Evolutionary conservation across 92 coral and sea anemone species (phyloP).

Genomic region (Paramuricea clavata): DNA sequence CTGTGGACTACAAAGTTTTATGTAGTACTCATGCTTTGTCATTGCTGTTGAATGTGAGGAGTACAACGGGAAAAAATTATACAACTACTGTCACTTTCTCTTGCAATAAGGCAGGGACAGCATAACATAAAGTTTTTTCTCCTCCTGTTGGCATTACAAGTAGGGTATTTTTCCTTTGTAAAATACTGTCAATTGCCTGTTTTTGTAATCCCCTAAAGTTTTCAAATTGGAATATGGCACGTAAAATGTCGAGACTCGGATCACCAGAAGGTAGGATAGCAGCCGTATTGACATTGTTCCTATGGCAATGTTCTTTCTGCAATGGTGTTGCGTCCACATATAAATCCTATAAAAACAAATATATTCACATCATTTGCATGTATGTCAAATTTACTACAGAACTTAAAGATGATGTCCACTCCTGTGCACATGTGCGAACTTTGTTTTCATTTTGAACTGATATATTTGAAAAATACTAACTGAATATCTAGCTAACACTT

Average conservation of each 20-base stretch:
- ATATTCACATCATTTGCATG: too few species aligned
- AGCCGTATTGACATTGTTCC: background rate
- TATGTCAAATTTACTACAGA: too few species aligned
- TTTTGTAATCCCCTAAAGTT: background rate
- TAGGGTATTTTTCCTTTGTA: background rate
- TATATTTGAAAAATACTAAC: too few species aligned
- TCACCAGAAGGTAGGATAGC: background rate
- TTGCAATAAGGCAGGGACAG: background rate
- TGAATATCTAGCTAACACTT: too few species aligned
- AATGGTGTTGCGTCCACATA: background rate
- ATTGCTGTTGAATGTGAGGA: background rate
- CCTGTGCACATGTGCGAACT: too few species aligned
- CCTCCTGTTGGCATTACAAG: background rate
- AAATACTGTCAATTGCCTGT: background rate
- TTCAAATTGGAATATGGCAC: background rate
- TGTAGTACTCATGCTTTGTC: background rate
- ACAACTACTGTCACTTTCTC: background rate
- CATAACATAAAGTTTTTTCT: background rate
- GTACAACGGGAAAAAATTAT: background rate
- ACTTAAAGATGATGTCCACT: too few species aligned
- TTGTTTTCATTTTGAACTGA: too few species aligned
- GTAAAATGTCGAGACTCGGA: background rate
- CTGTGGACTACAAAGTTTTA: background rate
- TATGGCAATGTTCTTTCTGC: background rate
- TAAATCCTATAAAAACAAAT: background rate